phyloP scores from a whole-genome alignment of 2,888 invertebrate genomes.

The Hydrotaea diabolus region DNA sequence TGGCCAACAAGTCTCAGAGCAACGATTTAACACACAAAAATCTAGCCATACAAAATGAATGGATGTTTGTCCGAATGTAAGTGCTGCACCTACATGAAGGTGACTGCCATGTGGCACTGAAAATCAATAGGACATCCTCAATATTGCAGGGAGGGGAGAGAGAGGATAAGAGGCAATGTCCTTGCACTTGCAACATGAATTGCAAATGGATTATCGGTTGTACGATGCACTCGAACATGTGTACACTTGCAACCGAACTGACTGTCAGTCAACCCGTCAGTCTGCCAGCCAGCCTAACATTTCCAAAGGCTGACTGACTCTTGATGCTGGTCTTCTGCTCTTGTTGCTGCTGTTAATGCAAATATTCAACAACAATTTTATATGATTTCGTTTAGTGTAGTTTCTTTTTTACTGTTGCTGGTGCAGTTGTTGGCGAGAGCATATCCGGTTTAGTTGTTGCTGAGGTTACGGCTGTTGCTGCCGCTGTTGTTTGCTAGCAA shows the following conservation, averaged over 20 bases:
- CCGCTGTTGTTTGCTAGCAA: not conserved
- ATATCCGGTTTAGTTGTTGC: not conserved
- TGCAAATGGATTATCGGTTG: not conserved
- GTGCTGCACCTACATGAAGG: not conserved
- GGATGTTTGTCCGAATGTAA: too few species aligned
- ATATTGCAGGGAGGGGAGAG: not conserved
- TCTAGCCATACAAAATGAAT: too few species aligned
- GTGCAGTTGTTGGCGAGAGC: not conserved
- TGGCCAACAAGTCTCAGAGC: too few species aligned
- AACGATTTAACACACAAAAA: too few species aligned
- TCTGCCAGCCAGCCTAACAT: not conserved
- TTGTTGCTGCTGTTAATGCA: not conserved
- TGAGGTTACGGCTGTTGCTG: too few species aligned
- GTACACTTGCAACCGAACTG: too few species aligned
- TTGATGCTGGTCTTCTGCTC: not conserved
- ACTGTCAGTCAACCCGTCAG: too few species aligned
- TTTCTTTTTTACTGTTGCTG: too few species aligned
- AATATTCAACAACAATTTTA: not conserved
- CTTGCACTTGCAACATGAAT: conserved; percentile 20
- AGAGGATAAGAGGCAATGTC: not conserved
- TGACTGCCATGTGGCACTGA: too few species aligned
- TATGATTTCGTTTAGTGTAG: not conserved
- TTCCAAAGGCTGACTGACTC: not conserved
- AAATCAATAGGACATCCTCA: conserved; percentile 9
- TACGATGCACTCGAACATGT: not conserved